Conservation (phyloP, 2,797 vertebrate genomes). For the Pseudochromis fuscus region DNA sequence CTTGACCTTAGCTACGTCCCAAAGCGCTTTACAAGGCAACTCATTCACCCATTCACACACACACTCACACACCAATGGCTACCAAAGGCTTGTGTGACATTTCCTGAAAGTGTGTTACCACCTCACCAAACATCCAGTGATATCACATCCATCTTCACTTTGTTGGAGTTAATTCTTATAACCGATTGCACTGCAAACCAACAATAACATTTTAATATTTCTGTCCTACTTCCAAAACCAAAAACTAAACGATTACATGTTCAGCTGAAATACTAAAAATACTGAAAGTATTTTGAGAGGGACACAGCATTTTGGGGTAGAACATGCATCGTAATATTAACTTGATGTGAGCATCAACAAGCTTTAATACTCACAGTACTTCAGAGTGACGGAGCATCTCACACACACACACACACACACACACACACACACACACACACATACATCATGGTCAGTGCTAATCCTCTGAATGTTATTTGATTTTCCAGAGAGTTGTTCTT, state of each 20-base stretch:
- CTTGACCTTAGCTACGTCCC: no score
- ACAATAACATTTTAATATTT: no score
- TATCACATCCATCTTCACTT: not conserved
- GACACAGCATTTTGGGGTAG: not conserved
- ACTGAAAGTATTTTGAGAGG: not conserved
- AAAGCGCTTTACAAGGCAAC: no score
- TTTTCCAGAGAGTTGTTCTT: slow-evolving; percentile 30
- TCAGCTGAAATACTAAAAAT: no score
- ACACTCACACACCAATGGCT: no score
- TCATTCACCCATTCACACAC: no score
- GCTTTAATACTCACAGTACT: slow-evolving; percentile 24
- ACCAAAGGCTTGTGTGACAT: no score
- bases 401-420: slow-evolving; percentile 9
- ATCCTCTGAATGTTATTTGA: slow-evolving; percentile 53
- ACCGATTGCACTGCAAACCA: not conserved
- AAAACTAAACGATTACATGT: no score
- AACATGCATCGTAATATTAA: slow-evolving; percentile 28
- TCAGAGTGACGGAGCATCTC: slow-evolving; percentile 30
- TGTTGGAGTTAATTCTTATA: no score
- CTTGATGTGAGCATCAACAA: slow-evolving; percentile 27
- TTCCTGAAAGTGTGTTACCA: slow-evolving; percentile 3
- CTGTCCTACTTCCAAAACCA: not conserved
- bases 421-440: slow-evolving; percentile 10
- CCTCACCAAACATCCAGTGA: not conserved
- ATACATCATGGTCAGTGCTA: slow-evolving; percentile 36